Percentiles rank a stretch among this genome's conserved stretches.
Conservation (phyloP, 2,888 invertebrate species). For the Yponomeuta plumbellus region DNA sequence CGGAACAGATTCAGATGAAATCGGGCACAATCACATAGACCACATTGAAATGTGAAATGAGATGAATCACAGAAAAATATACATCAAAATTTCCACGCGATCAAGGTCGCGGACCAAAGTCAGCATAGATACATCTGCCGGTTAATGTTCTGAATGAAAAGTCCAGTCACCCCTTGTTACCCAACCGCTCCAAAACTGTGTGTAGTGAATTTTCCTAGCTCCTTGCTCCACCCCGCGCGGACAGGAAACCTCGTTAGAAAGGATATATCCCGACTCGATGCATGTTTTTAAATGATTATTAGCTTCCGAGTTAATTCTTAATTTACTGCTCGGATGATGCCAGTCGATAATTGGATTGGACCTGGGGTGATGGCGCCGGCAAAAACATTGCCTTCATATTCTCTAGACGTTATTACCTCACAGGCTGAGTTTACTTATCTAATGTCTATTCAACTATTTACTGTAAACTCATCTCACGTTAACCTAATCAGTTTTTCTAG, state of each 20-base stretch:
- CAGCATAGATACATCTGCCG: too few relatives aligned
- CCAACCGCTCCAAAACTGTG: too few relatives aligned
- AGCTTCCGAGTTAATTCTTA: slow-evolving; percentile 70
- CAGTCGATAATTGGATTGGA: slow-evolving; percentile 61
- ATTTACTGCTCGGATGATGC: slow-evolving; percentile 71
- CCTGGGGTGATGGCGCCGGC: slow-evolving; percentile 23
- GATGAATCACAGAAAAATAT: too few relatives aligned
- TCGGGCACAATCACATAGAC: too few relatives aligned
- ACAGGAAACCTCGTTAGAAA: slow-evolving; percentile 60
- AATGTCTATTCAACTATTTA: slow-evolving; percentile 3
- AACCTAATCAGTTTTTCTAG: neutral
- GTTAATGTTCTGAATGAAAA: too few relatives aligned
- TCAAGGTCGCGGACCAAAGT: too few relatives aligned
- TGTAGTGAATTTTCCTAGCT: neutral
- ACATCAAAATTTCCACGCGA: too few relatives aligned
- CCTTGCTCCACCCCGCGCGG: neutral
- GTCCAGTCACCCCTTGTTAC: too few relatives aligned
- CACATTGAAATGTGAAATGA: too few relatives aligned
- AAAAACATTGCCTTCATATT: neutral
- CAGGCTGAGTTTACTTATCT: neutral
- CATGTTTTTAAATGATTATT: slow-evolving; percentile 74
- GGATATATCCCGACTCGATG: slow-evolving; percentile 61
- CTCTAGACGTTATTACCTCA: neutral
- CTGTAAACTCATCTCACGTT: neutral
- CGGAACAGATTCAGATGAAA: too few relatives aligned